A percentile compares a stretch with the other conserved stretches of the same genome.
Evolutionary conservation across 2,888 invertebrate genomes (phyloP).

Genomic region (Sinotaia quadrata): DNA sequence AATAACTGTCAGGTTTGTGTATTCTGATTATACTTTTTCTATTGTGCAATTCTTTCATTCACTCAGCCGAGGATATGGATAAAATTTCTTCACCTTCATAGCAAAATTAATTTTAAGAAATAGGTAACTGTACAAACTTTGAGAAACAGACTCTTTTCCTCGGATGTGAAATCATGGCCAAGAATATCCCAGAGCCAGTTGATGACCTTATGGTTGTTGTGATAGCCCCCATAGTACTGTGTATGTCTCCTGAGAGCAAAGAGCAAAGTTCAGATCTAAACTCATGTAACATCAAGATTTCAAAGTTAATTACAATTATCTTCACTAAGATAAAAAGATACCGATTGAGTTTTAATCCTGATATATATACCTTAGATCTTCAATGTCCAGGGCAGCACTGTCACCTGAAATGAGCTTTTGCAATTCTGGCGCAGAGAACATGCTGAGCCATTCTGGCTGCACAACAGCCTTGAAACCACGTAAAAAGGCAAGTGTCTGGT

Average conservation of each 20-base stretch:
- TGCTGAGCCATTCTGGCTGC: constrained; percentile 92
- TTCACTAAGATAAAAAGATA: too few relatives aligned
- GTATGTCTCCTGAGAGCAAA: constrained; percentile 78
- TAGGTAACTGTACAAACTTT: too few relatives aligned
- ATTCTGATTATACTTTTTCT: too few relatives aligned
- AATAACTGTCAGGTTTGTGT: too few relatives aligned
- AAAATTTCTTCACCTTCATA: too few relatives aligned
- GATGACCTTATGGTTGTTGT: constrained; percentile 96
- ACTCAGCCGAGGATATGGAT: too few relatives aligned
- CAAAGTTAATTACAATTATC: too few relatives aligned
- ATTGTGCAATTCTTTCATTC: too few relatives aligned
- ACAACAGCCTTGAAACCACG: constrained; percentile 96
- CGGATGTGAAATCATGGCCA: constrained; percentile 92
- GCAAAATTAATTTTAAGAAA: too few relatives aligned
- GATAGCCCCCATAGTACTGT: constrained; percentile 99
- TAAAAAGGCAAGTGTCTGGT: constrained; percentile 96
- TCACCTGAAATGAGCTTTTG: constrained; percentile 97
- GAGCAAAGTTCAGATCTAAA: too few relatives aligned
- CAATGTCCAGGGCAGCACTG: constrained; percentile 90
- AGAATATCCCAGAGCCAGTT: constrained; percentile 99
- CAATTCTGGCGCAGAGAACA: constrained; percentile 96
- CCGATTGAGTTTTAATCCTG: not conserved
- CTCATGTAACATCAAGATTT: too few relatives aligned
- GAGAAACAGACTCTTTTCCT: constrained; percentile 93
- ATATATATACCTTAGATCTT: constrained; percentile 71